Evolutionary conservation across 2,888 invertebrate genomes (phyloP), one percentile per base, ranked within the genome.

Genomic region (Antitype chi): DNA sequence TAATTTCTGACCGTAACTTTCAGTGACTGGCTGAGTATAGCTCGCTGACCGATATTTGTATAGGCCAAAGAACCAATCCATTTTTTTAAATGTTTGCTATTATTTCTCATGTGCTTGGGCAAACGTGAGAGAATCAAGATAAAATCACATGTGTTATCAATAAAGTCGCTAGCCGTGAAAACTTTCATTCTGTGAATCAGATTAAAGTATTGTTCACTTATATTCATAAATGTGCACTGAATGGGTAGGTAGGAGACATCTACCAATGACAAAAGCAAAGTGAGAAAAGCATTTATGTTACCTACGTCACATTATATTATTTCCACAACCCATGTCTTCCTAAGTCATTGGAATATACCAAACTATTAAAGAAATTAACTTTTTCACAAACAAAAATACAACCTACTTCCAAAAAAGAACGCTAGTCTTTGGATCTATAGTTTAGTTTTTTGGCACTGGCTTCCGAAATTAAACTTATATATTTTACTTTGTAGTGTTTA

Each of bases 101-200:
- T 17, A 66, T 64, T 69, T 55, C 25, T 32, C 71, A 71, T 63
- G 47, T 71, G 70, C 28, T 28, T 32, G 7, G 4, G 32, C 11
- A 66, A 81, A 76, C 64, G 72, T 73, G 76, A 70, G 23, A 72
- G 60, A 74, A 68, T 62, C 17, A 47, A 53, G 75, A 79, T 80
- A 60, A 78, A 81, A 76, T 64, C 60, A 47, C 49, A 25, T 47
- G 28, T 76, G 68, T 76, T 76, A 57, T 76, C 52, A 74, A 53
- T 55, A 73, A 70, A 78, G 38, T 66, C 49, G 13, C 47, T n/a
- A 32, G 57, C 52, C 87, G 70, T 87, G 66, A 59, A 81, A 32
- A 73, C 68, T 78, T 76, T 75, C 59, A 76, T 85, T 78, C 67
- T 68, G 20, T 66, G 68, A 13, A 81, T 72, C 67, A 78, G 85